Evolutionary conservation across 2,888 invertebrate genomes (phyloP), one percentile per base, ranked within the genome.

Genomic region (Sericinus montela): DNA sequence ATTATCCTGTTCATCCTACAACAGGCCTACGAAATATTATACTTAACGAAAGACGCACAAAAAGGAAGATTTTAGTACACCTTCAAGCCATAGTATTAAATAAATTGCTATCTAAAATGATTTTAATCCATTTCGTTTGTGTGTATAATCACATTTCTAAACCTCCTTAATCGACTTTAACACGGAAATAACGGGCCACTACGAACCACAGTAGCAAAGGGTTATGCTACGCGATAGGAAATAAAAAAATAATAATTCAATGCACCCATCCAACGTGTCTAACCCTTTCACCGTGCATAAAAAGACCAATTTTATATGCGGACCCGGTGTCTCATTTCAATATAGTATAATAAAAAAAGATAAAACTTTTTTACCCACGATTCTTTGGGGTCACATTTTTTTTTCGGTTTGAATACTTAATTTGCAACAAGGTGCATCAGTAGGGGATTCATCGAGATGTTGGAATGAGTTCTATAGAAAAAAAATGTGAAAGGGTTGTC

Each of bases 361-460:
- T 81, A 84, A 82, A 83, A 81, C 69, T 65, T 78, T 83, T 84
- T 84, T 87, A 86, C 87, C 83, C 87, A 87, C 86, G 87, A 73
- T 65, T 69, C 77, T 83, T 82, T 81, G 74, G 87, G 88, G 86
- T 85, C 77, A 82, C 75, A 62, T 79, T 85, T 84, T 84, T 85
- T 85, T 63, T n/a, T 69, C 50, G 68, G 68, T 73, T 77, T 78
- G 80, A 77, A 84, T 84, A 80, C 81, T 83, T 87, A 87, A 88
- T 88, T 88, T 87, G 88, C 87, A 85, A 87, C 88, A 87, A 88
- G 88, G 88, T 88, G 87, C 86, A 88, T 82, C 75, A 70, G 75
- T 74, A 79, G 77, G 81, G 84, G 75, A 71, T 77, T 72, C 63
- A 66, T 63, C 65, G 67, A 70, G 66, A 69, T 79, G 83, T 85